Base-by-base conservation (phyloP, 2,888 invertebrate genomes). In the Tenodera sinensis region DNA sequence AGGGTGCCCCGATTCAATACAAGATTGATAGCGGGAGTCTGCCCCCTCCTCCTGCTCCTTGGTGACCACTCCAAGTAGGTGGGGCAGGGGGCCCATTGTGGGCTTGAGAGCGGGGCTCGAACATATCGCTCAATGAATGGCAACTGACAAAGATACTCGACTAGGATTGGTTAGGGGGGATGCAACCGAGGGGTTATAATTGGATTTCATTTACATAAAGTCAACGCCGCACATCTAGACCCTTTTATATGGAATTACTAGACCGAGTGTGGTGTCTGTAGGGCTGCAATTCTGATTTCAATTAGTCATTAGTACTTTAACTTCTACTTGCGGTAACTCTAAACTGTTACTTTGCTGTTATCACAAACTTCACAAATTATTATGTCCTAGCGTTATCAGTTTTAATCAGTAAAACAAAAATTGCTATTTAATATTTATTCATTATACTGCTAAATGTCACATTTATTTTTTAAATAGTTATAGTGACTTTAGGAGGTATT, bases 1-100 rank as follows among this genome's bases (percentile, higher is more conserved):
- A 47, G 47, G 12, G 27, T 27, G 42, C 20, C 85, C 27, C 30
- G 54, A 47, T 27, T 88, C 81, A 85, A 89, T 89, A 85, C 89
- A 89, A 89, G 89, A 89, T 87, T 89, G 89, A 89, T 89, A 30
- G 89, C 71, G 25, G 27, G 83, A 42, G 54, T 20, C 54, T 71
- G 54, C 54, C 54, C 14, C 54, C 54, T 54, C 54, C 54, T 54
- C 54, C 54, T 54, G 15, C 20, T 15, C 6, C 20, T 15, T 71
- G 54, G 54, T 71, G 54, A 71, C 54, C 54, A 71, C 54, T 71
- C 54, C 54, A 71, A 71, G 54, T 71, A 71, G 54, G 54, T 71
- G 54, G 54, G 54, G 54, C 54, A 71, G 54, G 54, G 54, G 54
- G 54, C 54, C 54, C 54, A 71, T 71, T 71, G 54, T 71, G 54